phyloP scores from a whole-genome alignment of 2,113 vertebrate genomes.

The Lamprotornis superbus region DNA sequence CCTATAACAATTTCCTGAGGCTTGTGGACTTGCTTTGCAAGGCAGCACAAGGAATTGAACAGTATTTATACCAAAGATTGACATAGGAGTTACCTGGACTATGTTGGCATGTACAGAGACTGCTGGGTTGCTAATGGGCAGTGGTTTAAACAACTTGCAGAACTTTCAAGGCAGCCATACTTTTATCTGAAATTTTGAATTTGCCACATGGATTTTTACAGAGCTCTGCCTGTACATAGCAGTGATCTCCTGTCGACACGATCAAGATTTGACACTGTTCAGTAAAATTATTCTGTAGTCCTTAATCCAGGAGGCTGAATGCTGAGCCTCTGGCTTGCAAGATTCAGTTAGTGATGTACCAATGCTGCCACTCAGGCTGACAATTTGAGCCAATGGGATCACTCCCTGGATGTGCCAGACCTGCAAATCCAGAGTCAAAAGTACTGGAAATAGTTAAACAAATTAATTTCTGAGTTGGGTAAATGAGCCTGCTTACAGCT shows the following conservation, averaged over 20 bases:
- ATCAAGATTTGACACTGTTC: background rate
- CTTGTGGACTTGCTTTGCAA: background rate
- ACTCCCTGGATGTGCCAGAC: background rate
- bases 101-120: accelerated
- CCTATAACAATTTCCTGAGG: accelerated
- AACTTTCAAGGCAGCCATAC: background rate
- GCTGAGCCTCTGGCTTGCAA: background rate
- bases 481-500: background rate
- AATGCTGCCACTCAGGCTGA: background rate
- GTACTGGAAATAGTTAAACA: background rate
- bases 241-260: accelerated
- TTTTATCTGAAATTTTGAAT: background rate
- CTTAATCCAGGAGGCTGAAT: background rate
- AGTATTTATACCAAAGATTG: background rate
- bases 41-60: background rate
- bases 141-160: background rate
- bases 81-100: background rate
- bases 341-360: background rate
- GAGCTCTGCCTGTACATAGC: background rate
- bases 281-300: background rate
- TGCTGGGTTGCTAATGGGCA: background rate
- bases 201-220: background rate
- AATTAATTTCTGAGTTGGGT: background rate
- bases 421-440: background rate
- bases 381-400: background rate